phyloP scores from a whole-genome alignment of 2,113 vertebrate species.

The Callipepla squamata region DNA sequence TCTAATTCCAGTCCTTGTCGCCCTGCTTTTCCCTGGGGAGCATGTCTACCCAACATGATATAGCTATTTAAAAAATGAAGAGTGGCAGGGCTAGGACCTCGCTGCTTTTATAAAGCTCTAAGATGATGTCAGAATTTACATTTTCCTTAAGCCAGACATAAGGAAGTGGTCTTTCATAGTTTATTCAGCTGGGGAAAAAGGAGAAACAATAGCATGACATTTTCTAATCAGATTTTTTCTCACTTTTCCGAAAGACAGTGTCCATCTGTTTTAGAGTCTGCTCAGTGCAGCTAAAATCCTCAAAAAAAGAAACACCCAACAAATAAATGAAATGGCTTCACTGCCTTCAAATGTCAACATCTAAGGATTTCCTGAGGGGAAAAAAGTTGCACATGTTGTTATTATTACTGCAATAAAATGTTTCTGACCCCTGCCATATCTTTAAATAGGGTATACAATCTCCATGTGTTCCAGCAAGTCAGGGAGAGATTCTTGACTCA shows the following conservation, averaged over 20 bases:
- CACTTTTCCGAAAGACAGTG: constrained; percentile 66
- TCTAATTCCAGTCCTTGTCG: neutral
- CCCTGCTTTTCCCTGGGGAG: neutral
- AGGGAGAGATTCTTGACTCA: neutral
- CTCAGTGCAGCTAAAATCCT: constrained; percentile 69
- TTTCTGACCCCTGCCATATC: neutral
- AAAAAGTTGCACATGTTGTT: neutral
- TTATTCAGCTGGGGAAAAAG: constrained; percentile 56
- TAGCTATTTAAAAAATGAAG: neutral
- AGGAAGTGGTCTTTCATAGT: constrained; percentile 54
- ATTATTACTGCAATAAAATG: neutral
- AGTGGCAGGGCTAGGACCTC: neutral
- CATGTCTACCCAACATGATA: neutral
- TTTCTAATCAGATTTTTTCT: constrained; percentile 74
- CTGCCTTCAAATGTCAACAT: constrained; percentile 24
- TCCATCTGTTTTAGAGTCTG: constrained; percentile 80
- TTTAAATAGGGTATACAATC: neutral
- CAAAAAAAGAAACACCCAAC: neutral
- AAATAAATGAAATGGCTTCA: constrained; percentile 55
- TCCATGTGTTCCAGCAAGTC: neutral
- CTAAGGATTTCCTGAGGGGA: neutral
- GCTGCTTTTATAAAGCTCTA: neutral
- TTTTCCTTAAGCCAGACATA: constrained; percentile 44
- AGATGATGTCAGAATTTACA: neutral
- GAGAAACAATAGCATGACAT: constrained; percentile 68